Percentiles rank a stretch among this genome's conserved stretches.
Evolutionary conservation across 2,888 invertebrate genomes (phyloP).

Genomic region (Cabera pusaria): DNA sequence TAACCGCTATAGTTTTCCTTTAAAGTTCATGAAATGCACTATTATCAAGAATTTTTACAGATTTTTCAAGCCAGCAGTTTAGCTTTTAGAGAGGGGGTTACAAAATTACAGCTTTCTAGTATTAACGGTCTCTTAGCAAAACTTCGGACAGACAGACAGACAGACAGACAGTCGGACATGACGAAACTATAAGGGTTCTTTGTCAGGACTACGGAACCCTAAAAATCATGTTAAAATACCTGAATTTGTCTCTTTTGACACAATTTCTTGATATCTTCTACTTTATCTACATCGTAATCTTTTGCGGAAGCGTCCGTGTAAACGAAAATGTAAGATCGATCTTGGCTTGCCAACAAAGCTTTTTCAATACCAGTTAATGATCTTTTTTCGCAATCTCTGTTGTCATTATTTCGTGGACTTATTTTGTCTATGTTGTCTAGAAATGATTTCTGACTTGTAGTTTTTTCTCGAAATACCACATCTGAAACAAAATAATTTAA

Average conservation of each 20-base stretch:
- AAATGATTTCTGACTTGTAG: slow-evolving; percentile 9
- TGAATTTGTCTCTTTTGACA: slow-evolving; percentile 33
- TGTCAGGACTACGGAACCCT: too few relatives aligned
- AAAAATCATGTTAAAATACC: too few relatives aligned
- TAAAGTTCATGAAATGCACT: too few relatives aligned
- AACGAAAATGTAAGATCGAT: slow-evolving; percentile 31
- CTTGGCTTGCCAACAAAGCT: slow-evolving; percentile 25
- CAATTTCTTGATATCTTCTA: slow-evolving; percentile 24
- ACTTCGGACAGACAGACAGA: too few relatives aligned
- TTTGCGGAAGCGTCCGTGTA: slow-evolving; percentile 39
- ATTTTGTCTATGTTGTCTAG: slow-evolving; percentile 19
- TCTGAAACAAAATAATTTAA: slow-evolving; percentile 23
- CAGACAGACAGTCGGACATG: too few relatives aligned
- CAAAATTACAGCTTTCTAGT: too few relatives aligned
- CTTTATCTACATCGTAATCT: slow-evolving; percentile 21
- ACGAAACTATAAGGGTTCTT: too few relatives aligned
- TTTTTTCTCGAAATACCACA: slow-evolving; percentile 20
- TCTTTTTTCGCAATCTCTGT: slow-evolving; percentile 26
- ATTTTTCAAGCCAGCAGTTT: too few relatives aligned
- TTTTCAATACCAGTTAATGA: slow-evolving; percentile 25
- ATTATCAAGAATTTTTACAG: too few relatives aligned
- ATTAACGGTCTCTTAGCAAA: too few relatives aligned
- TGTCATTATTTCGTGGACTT: neutral
- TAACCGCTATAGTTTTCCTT: too few relatives aligned
- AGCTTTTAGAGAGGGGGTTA: too few relatives aligned